Conservation (phyloP, 2,888 invertebrate genomes). For the Protodeltote pygarga region DNA sequence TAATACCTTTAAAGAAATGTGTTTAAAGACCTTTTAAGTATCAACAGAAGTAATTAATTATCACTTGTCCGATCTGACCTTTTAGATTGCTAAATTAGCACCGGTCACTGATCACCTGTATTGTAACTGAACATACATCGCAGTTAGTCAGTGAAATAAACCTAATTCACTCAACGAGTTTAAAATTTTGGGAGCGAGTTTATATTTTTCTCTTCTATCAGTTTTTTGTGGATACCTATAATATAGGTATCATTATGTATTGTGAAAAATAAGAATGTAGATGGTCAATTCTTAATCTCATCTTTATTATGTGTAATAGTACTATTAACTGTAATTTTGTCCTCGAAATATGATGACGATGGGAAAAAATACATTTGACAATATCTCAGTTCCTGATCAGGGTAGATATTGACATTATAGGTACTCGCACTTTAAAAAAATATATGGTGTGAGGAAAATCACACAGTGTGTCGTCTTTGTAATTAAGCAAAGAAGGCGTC, state of each 20-base stretch:
- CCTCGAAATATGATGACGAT: too few species aligned
- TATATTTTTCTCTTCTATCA: background rate
- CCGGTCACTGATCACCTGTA: conserved; percentile 31
- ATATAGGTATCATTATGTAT: too few species aligned
- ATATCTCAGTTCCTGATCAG: too few species aligned
- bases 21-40: conserved; percentile 34
- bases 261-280: too few species aligned
- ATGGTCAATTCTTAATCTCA: too few species aligned
- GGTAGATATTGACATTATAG: too few species aligned
- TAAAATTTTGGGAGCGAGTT: background rate
- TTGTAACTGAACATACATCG: conserved; percentile 23
- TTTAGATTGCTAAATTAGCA: conserved; percentile 34
- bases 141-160: background rate
- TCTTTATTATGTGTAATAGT: too few species aligned
- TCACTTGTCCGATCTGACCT: conserved; percentile 38
- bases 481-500: conserved; percentile 83
- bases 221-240: too few species aligned
- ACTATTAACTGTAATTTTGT: too few species aligned
- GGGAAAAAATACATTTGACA: too few species aligned
- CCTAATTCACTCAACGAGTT: background rate
- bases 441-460: conserved; percentile 55
- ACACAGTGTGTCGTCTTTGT: conserved; percentile 73
- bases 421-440: conserved; percentile 28
- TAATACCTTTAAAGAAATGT: conserved; percentile 13
- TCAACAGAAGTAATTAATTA: conserved; percentile 37